Evolutionary conservation across 2,797 vertebrate genomes (phyloP).

Genomic region (Phataginus tricuspis): DNA sequence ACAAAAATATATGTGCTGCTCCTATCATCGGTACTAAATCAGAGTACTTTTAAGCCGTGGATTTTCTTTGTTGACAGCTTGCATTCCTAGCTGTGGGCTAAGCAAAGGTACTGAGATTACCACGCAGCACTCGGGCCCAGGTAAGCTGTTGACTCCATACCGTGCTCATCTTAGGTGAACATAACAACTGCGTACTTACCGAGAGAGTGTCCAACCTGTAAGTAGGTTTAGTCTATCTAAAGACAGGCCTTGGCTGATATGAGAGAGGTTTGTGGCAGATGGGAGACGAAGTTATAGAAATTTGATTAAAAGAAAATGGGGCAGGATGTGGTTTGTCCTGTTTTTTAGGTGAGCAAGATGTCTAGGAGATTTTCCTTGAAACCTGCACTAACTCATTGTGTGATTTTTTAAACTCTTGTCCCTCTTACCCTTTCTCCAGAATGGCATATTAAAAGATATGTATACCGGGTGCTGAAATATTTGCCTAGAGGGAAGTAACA

Average conservation of each 20-base stretch:
- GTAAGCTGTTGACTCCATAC: background rate
- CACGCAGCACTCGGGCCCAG: background rate
- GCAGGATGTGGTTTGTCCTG: background rate
- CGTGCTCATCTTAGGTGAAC: background rate
- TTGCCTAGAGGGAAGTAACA: background rate
- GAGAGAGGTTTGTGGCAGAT: background rate
- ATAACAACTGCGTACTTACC: background rate
- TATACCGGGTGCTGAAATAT: background rate
- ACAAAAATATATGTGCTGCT: background rate
- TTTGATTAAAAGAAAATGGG: background rate
- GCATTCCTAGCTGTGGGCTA: background rate
- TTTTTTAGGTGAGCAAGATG: slow-evolving; percentile 22
- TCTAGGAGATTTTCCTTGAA: slow-evolving; percentile 9
- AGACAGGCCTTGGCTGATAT: background rate
- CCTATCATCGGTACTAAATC: background rate
- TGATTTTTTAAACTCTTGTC: background rate
- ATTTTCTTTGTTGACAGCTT: background rate
- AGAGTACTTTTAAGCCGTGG: background rate
- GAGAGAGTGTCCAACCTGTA: background rate
- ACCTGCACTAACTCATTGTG: background rate
- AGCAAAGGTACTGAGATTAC: slow-evolving; percentile 16
- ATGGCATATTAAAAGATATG: background rate
- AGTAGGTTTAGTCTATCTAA: slow-evolving; percentile 20
- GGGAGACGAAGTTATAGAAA: slow-evolving; percentile 13
- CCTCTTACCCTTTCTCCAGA: background rate